phyloP scores from a whole-genome alignment of 37 sponge, comb jelly and placozoan species.

The Cliona cf. orientalis region DNA sequence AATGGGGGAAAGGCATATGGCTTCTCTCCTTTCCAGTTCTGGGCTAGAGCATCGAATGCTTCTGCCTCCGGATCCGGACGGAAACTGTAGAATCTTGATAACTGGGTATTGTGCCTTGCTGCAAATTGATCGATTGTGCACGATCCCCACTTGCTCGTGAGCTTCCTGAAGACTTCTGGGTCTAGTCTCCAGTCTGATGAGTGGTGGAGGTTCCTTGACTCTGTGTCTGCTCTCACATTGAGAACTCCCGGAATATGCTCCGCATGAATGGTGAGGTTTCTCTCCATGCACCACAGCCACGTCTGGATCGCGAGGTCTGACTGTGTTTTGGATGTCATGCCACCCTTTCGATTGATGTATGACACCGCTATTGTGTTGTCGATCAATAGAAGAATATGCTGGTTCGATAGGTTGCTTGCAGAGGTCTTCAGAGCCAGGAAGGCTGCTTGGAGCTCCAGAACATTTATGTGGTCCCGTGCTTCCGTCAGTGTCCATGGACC shows the following conservation, averaged over 20 bases:
- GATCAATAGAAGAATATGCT: conserved; percentile 22
- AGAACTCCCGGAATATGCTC: conserved; percentile 24
- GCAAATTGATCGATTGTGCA: conserved; percentile 37
- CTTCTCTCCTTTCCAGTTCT: neutral
- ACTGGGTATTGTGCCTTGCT: conserved; percentile 18
- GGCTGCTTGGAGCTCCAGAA: no score
- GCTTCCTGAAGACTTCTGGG: conserved; percentile 4
- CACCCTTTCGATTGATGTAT: no score
- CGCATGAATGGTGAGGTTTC: conserved; percentile 10
- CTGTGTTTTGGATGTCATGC: conserved; percentile 4
- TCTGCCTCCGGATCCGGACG: conserved; percentile 17
- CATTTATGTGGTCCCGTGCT: no score
- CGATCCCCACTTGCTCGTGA: neutral
- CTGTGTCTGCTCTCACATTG: conserved; percentile 28
- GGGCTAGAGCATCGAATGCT: neutral
- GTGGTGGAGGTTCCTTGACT: neutral
- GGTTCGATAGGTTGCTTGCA: no score
- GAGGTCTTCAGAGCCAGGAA: no score
- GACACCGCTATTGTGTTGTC: conserved; percentile 45
- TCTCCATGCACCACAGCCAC: conserved; percentile 46
- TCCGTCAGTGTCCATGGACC: no score
- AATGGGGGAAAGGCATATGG: neutral
- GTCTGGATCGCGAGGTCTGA: conserved; percentile 13
- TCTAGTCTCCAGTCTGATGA: conserved; percentile 33
- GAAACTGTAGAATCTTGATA: conserved; percentile 31